These are phyloP conservation scores for Eustalomyia histrio DNA, from an alignment of 2,888 invertebrate species.

Conservation along the genomic window DNA sequence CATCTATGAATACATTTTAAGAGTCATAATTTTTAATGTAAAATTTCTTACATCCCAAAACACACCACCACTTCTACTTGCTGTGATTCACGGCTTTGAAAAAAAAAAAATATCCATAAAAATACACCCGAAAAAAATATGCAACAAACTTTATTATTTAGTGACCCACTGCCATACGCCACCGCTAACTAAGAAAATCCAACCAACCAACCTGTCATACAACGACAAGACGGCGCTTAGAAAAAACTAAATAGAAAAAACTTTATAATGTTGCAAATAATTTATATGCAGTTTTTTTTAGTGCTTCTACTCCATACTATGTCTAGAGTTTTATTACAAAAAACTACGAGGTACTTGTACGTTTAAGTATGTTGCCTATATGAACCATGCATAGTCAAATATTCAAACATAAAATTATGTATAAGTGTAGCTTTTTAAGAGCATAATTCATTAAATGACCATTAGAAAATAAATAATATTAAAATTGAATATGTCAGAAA, in stretches of 20 bases:
- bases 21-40: constrained; percentile 47
- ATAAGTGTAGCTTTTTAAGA: constrained; percentile 44
- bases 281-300: constrained; percentile 45
- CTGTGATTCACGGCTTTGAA: constrained; percentile 27
- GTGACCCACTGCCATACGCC: constrained; percentile 1
- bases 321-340: constrained; percentile 27
- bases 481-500: constrained; percentile 63
- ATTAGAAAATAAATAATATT: constrained; percentile 63
- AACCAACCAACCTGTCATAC: constrained; percentile 59
- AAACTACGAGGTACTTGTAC: constrained; percentile 11
- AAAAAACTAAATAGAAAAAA: constrained; percentile 19
- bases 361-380: constrained; percentile 10
- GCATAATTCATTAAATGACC: constrained; percentile 62
- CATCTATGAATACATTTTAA: constrained; percentile 23
- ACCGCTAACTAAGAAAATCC: constrained; percentile 33
- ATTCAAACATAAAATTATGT: constrained; percentile 48
- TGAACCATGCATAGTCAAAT: constrained; percentile 22
- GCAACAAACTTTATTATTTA: constrained; percentile 4
- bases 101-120: constrained; percentile 2
- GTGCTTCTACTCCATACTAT: constrained; percentile 23
- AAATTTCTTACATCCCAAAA: constrained; percentile 16
- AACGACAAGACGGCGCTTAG: constrained; percentile 59
- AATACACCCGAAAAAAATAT: constrained; percentile 16
- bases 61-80: neutral
- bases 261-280: constrained; percentile 57